Conservation (phyloP, 2,888 invertebrate genomes). For the Drosophila siamana region DNA sequence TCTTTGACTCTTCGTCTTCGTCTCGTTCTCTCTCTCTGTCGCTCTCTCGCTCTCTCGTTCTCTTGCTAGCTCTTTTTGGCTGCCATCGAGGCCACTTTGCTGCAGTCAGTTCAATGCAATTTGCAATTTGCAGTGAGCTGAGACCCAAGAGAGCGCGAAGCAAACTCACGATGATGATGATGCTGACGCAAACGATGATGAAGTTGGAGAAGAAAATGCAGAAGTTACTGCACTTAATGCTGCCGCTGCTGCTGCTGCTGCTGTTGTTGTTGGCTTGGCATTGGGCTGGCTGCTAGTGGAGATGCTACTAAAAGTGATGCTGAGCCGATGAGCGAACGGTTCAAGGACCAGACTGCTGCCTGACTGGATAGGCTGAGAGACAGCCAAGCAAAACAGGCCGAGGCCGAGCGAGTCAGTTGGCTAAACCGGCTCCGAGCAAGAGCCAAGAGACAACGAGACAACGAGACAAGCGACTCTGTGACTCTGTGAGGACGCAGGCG, state of each 20-base stretch:
- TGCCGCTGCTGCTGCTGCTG: too few species aligned
- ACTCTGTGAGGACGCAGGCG: constrained; percentile 63
- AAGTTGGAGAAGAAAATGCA: constrained; percentile 19
- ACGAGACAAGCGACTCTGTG: background rate
- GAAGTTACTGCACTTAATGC: constrained; percentile 17
- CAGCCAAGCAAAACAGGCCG: constrained; percentile 50
- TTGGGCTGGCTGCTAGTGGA: constrained; percentile 15
- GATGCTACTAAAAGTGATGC: constrained; percentile 9
- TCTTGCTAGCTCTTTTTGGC: too few species aligned
- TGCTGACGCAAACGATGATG: constrained; percentile 16
- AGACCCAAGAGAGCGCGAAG: constrained; percentile 40
- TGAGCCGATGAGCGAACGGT: constrained; percentile 62
- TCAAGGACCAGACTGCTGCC: constrained; percentile 79
- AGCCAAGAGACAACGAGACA: constrained; percentile 36
- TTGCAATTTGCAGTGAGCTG: too few species aligned
- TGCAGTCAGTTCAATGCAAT: constrained; percentile 63
- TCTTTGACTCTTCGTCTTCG: constrained; percentile 27
- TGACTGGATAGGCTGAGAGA: constrained; percentile 16
- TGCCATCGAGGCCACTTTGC: constrained; percentile 33
- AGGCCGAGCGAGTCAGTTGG: constrained; percentile 26
- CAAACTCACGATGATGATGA: constrained; percentile 11
- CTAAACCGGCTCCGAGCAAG: constrained; percentile 59
- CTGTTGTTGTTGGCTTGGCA: constrained; percentile 38
- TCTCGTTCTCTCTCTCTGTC: constrained; percentile 20
- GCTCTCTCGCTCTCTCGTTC: constrained; percentile 13